Conservation (phyloP, 2,113 vertebrate species). For the Leptobrachium leishanense region DNA sequence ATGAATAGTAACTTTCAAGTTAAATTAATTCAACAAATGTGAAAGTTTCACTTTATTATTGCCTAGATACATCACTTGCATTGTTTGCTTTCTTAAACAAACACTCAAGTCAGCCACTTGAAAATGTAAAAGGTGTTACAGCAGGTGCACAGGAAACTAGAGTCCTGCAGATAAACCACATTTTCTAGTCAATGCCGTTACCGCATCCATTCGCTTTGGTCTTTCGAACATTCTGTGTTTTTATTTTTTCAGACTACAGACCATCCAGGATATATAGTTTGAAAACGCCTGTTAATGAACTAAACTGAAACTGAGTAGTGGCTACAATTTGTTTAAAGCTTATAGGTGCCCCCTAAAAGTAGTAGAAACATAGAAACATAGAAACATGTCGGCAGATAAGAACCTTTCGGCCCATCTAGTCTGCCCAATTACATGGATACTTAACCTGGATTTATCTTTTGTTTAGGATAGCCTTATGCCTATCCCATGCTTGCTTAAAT, state of each 20-base stretch:
- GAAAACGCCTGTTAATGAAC: not conserved
- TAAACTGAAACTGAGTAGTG: not conserved
- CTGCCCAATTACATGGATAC: too few species aligned
- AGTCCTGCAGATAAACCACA: constrained; percentile 34
- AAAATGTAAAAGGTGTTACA: constrained; percentile 26
- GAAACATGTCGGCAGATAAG: too few species aligned
- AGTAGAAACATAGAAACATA: too few species aligned
- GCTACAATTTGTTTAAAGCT: too few species aligned
- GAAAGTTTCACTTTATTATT: constrained; percentile 8
- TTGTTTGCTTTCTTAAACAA: constrained; percentile 39
- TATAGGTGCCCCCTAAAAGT: too few species aligned
- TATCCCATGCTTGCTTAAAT: too few species aligned
- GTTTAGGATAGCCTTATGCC: too few species aligned
- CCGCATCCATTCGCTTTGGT: constrained; percentile 13
- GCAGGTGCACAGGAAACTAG: constrained; percentile 46
- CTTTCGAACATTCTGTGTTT: not conserved
- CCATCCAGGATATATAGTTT: not conserved
- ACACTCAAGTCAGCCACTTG: constrained; percentile 8
- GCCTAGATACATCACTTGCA: not conserved
- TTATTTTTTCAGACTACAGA: not conserved
- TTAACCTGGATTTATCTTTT: too few species aligned
- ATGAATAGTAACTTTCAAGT: too few species aligned
- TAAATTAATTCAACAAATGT: too few species aligned
- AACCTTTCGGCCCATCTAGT: too few species aligned
- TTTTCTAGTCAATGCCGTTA: constrained; percentile 31